These are phyloP conservation scores for Acronicta psi DNA, from an alignment of 2,888 invertebrate species.

Conservation along the genomic window DNA sequence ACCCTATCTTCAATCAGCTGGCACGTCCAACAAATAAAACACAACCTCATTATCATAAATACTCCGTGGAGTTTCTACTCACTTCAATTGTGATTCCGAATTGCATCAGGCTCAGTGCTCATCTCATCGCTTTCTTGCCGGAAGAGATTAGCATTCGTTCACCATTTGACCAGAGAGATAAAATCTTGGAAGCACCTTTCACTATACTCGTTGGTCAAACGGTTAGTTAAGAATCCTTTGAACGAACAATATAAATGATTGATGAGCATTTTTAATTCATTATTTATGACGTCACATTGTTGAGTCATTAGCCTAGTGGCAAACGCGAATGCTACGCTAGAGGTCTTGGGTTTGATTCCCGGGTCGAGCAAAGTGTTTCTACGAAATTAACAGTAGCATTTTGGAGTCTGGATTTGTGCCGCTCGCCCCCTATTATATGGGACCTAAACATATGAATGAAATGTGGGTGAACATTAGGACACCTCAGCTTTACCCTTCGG, in stretches of 20 bases:
- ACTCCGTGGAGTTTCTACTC: conserved; percentile 11
- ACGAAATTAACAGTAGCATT: too few species aligned
- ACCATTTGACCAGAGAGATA: conserved; percentile 36
- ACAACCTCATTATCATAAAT: conserved; percentile 3
- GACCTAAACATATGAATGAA: too few species aligned
- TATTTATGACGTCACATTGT: too few species aligned
- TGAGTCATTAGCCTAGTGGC: too few species aligned
- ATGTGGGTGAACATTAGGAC: too few species aligned
- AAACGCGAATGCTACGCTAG: too few species aligned
- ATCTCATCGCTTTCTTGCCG: conserved; percentile 49
- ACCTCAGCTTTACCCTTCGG: too few species aligned
- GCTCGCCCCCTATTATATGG: too few species aligned
- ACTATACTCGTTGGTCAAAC: conserved; percentile 15
- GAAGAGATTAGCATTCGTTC: conserved; percentile 52
- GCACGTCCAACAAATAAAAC: neutral
- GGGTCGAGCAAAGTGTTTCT: too few species aligned
- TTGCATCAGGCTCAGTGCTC: conserved; percentile 24
- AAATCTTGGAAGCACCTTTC: conserved; percentile 46
- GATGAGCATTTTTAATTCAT: too few species aligned
- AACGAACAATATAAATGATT: neutral
- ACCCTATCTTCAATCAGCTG: neutral
- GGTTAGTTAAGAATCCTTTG: conserved; percentile 2
- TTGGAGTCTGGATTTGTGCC: too few species aligned
- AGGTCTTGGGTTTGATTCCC: too few species aligned
- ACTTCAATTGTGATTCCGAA: conserved; percentile 21